Conservation (phyloP, 2,113 vertebrate species). For the Muntiacus reevesi region DNA sequence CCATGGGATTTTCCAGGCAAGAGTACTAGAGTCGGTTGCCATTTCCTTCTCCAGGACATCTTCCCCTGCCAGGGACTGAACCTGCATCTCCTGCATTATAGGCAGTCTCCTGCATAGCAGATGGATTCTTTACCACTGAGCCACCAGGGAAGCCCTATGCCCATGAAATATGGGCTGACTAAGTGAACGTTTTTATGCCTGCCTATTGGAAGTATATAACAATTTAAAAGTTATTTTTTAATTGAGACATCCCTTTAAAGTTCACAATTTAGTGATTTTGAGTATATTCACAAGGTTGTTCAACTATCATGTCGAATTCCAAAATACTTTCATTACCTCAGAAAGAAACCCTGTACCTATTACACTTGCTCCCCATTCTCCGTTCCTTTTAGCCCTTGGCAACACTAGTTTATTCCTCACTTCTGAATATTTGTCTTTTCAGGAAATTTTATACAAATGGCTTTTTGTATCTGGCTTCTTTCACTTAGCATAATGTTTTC, state of each 20-base stretch:
- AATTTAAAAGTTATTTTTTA: not conserved
- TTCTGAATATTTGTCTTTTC: not conserved
- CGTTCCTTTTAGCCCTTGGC: not conserved
- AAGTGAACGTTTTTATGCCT: not conserved
- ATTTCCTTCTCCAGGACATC: not conserved
- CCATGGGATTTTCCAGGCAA: not conserved
- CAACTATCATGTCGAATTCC: not conserved
- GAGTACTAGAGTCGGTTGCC: not conserved
- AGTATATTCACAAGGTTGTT: not conserved
- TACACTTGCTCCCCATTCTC: not conserved
- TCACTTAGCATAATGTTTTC: not conserved
- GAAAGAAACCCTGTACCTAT: not conserved
- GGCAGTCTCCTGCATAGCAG: not conserved
- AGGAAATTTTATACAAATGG: not conserved
- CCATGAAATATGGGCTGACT: not conserved
- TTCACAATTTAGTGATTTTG: not conserved
- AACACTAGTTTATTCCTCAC: not conserved
- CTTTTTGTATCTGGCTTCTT: not conserved
- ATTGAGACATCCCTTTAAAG: not conserved
- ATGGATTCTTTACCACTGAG: not conserved
- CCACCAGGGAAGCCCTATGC: not conserved
- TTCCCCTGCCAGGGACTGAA: not conserved
- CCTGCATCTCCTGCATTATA: not conserved
- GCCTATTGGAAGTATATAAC: not conserved
- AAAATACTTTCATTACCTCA: not conserved